Percentiles rank a stretch among this genome's conserved stretches.
These are phyloP conservation scores for Celastrina argiolus DNA, from an alignment of 2,888 invertebrate genomes.

Conservation along the genomic window DNA sequence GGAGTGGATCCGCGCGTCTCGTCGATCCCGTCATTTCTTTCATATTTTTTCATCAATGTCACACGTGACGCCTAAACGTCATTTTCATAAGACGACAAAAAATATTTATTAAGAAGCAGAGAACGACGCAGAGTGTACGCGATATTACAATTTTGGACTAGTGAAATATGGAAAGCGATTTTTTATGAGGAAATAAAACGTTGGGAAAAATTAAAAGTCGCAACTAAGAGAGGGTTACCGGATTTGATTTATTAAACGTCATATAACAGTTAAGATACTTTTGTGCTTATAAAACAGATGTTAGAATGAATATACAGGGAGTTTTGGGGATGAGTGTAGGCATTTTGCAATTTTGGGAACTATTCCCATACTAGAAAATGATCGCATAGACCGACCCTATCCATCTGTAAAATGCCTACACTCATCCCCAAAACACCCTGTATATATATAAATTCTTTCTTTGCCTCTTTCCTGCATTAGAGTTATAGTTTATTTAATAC, in stretches of 20 bases:
- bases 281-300: background rate
- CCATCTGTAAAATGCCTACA: no score
- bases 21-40: constrained; percentile 71
- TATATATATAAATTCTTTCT: no score
- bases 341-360: no score
- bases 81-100: constrained; percentile 74
- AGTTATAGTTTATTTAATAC: no score
- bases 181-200: constrained; percentile 76
- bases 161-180: constrained; percentile 77
- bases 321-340: no score
- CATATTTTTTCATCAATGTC: constrained; percentile 79
- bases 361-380: no score
- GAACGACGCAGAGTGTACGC: constrained; percentile 43
- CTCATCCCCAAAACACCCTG: no score
- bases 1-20: constrained; percentile 34
- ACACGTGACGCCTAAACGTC: constrained; percentile 76
- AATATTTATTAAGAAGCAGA: constrained; percentile 73
- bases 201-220: constrained; percentile 65
- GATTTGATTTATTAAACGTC: constrained; percentile 40
- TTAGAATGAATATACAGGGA: no score
- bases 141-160: constrained; percentile 75
- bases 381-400: no score
- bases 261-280: constrained; percentile 26
- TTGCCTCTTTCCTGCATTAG: no score
- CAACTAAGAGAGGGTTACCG: constrained; percentile 53